Percentiles rank a stretch among this genome's conserved stretches.
Evolutionary conservation across 2,113 vertebrate species (phyloP).

Genomic region (Apus apus): DNA sequence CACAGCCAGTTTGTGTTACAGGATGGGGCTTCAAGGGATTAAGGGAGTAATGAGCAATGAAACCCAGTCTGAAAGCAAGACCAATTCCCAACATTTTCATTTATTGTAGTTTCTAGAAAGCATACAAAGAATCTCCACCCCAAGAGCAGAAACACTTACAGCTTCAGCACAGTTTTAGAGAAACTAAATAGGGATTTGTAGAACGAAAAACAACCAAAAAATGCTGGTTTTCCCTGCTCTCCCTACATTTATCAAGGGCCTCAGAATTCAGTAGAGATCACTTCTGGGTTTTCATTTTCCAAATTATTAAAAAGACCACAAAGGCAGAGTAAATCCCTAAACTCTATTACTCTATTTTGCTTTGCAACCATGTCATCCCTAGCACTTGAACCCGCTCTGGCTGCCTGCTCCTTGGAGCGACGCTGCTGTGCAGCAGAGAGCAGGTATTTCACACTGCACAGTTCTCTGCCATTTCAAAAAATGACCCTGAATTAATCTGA

Average conservation of each 20-base stretch:
- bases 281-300: background rate
- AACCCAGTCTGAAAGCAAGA: background rate
- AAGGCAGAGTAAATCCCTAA: background rate
- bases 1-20: background rate
- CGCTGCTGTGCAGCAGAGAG: fast-evolving
- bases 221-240: fast-evolving
- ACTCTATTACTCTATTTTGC: background rate
- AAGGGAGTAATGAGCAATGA: background rate
- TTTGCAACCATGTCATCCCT: background rate
- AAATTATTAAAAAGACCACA: background rate
- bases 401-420: background rate
- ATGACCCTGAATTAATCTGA: background rate
- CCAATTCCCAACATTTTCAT: background rate
- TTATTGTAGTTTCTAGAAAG: background rate
- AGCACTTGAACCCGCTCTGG: no score
- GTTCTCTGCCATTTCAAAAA: background rate
- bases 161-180: background rate
- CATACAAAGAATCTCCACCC: background rate
- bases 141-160: background rate
- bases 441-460: background rate
- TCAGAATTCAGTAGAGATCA: background rate
- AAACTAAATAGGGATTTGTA: background rate
- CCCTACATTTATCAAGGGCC: background rate
- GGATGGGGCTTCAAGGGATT: background rate
- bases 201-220: background rate